Percentiles rank a stretch among this genome's conserved stretches.
These are phyloP conservation scores for Catagonus wagneri DNA, from an alignment of 2,113 vertebrate genomes.

Conservation along the genomic window DNA sequence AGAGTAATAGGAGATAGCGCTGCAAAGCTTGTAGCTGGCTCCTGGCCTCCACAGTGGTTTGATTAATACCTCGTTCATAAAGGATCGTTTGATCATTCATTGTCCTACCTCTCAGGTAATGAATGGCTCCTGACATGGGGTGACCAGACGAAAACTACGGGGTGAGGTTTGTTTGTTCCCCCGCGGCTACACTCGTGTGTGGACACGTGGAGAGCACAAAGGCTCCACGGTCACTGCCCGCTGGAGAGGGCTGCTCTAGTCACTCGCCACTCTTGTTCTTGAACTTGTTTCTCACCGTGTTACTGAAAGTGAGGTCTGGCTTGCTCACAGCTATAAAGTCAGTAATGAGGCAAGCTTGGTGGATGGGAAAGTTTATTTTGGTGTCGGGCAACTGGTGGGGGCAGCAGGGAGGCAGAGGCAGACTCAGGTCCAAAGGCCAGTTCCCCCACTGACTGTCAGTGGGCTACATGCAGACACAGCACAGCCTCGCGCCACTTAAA, in stretches of 20 bases:
- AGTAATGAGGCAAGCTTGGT: too few relatives aligned
- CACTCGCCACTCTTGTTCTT: background rate
- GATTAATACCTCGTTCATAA: conserved; percentile 47
- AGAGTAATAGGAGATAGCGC: background rate
- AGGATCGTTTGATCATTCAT: conserved; percentile 7
- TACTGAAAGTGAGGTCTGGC: background rate
- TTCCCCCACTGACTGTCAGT: too few relatives aligned
- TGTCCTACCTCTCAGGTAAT: background rate
- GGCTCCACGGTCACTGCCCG: accelerated
- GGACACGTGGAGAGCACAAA: too few relatives aligned
- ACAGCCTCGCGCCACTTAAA: too few relatives aligned
- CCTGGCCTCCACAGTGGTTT: conserved; percentile 3
- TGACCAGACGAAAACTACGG: background rate
- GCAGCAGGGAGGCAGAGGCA: too few relatives aligned
- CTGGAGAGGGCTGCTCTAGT: background rate
- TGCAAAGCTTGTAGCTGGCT: background rate
- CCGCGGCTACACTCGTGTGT: background rate
- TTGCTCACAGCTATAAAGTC: too few relatives aligned
- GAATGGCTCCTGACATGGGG: background rate
- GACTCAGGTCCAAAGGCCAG: too few relatives aligned
- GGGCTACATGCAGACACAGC: too few relatives aligned
- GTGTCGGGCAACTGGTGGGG: too few relatives aligned
- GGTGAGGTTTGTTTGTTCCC: background rate
- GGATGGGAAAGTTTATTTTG: too few relatives aligned
- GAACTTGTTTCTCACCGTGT: background rate